A percentile compares a stretch with the other conserved stretches of the same genome.
Evolutionary conservation across 30 jellyfish, hydroid and myxozoan species (phyloP).

Genomic region (Calvadosia cruxmelitensis): DNA sequence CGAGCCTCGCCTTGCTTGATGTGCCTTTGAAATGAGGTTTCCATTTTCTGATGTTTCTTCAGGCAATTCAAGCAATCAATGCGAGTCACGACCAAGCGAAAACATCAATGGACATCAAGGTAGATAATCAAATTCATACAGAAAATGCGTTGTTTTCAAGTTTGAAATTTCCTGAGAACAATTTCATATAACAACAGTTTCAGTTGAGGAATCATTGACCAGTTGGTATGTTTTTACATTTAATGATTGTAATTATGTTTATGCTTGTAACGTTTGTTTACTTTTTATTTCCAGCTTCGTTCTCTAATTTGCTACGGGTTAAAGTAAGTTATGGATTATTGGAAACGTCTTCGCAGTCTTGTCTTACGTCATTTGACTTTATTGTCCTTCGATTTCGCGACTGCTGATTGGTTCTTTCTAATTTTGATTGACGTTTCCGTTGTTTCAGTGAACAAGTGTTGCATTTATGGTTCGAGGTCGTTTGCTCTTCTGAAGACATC

Average conservation of each 20-base stretch:
- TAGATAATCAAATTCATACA: too few species aligned
- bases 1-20: too few species aligned
- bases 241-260: background rate
- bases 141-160: too few species aligned
- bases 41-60: background rate
- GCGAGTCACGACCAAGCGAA: slow-evolving; percentile 69
- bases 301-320: slow-evolving; percentile 86
- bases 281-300: slow-evolving; percentile 55
- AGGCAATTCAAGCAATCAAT: slow-evolving; percentile 89
- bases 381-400: background rate
- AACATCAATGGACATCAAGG: slow-evolving; percentile 80
- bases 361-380: background rate
- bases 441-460: slow-evolving; percentile 78
- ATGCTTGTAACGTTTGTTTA: background rate
- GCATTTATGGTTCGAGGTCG: slow-evolving; percentile 87
- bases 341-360: background rate
- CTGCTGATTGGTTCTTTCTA: background rate
- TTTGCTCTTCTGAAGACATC: slow-evolving; percentile 50
- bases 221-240: background rate
- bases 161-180: too few species aligned
- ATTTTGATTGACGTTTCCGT: background rate
- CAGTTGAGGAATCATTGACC: too few species aligned
- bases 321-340: slow-evolving; percentile 40
- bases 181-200: too few species aligned
- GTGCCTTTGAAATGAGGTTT: background rate